Conservation (phyloP, 53 echinoderm and acorn worm species). For the Echinometra lucunter region DNA sequence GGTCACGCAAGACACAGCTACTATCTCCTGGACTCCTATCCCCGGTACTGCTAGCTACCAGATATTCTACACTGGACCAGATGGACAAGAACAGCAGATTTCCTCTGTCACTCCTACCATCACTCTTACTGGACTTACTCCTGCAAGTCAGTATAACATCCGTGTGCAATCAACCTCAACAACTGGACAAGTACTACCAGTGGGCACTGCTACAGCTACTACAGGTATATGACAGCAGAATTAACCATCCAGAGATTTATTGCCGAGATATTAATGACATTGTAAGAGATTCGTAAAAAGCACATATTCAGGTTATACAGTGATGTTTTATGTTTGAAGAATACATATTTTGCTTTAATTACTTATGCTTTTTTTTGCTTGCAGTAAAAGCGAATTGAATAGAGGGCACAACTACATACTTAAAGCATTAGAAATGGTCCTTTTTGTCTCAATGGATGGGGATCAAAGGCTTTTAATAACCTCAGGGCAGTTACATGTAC, state of each 20-base stretch:
- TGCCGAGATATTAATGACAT: no score
- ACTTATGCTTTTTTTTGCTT: no score
- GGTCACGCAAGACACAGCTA: neutral
- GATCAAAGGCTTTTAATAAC: no score
- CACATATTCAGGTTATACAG: no score
- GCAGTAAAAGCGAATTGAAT: no score
- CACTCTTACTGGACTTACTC: neutral
- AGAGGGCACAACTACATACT: no score
- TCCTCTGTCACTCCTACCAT: neutral
- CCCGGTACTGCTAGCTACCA: neutral
- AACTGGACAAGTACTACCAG: neutral
- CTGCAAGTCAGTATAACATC: neutral
- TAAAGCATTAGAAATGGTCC: no score
- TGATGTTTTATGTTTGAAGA: no score
- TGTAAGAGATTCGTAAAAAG: no score
- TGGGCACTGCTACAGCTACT: slow-evolving; percentile 1
- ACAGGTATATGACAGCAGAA: neutral
- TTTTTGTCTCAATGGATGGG: no score
- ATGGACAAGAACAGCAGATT: neutral
- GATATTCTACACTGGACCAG: slow-evolving; percentile 6
- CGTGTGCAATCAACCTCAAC: neutral
- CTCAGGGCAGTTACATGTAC: no score
- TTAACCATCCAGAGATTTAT: neutral
- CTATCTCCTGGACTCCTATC: neutral
- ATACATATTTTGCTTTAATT: no score